Evolutionary conservation across 2,797 vertebrate species (phyloP), one percentile per base, ranked within the genome.

Genomic region (Anguilla anguilla): DNA sequence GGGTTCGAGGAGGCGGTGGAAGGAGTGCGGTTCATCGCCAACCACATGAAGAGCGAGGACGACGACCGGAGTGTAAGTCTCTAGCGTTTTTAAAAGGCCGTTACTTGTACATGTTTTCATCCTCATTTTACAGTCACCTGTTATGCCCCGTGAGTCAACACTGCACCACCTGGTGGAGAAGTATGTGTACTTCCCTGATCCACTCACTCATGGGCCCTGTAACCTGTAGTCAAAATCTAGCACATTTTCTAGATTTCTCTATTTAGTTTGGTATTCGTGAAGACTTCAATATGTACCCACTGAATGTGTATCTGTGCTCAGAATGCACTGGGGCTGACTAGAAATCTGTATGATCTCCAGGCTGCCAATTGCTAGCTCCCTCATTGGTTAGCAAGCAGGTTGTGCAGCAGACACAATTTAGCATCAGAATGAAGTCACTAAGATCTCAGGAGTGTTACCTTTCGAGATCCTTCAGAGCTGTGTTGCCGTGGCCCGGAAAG

Each of bases 11-110:
- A 94, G 91, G 95, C 95, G 2, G 95, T 94, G 85, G 95, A 95
- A 35, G 93, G 95, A 88, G 95, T 95, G 11, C 96, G 94, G 90
- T 96, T 96, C 92, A 96, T 96, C 15, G 94, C 95, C 0, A 98
- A 98, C 93, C 98, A 99, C 95, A 98, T 99, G 98, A 97, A 97
- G 92, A 97, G 97, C 0, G 98, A 99, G 91, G 98, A 99, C 0
- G 97, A 99, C 0, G 98, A 99, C 89, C 98, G 98, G 94, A 99
- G 98, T 0, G 98, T 99, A 92, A 98, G 98, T 97, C 0, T 77
- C 35, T 17, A 5, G n/a, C 69, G 74, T 77, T 77, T 49, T 51
- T 81, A 46, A 79, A 11, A 5, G 5, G 13, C 1, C 3, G 43
- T 81, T 25, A 10, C 43, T 77, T 39, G 43, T 17, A 77, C 67